These are phyloP conservation scores for Sinocyclocheilus grahami DNA, from an alignment of 2,113 vertebrate genomes.

Conservation along the genomic window DNA sequence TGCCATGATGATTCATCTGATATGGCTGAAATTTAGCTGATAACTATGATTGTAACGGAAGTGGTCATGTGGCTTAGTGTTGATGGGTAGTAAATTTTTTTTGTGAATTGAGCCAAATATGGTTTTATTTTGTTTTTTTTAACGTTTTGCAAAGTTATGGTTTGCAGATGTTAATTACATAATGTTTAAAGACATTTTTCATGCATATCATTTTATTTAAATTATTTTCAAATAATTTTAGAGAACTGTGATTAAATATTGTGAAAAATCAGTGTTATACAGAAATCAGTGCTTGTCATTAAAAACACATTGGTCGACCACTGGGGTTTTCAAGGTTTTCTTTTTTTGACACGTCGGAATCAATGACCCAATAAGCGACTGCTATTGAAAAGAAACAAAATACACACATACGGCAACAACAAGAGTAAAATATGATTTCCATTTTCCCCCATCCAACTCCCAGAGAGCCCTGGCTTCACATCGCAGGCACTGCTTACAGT, in stretches of 20 bases:
- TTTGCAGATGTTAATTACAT: too few species aligned
- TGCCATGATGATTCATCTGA: background rate
- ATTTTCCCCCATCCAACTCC: conserved; percentile 33
- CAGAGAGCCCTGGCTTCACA: conserved; percentile 72
- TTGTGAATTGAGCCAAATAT: too few species aligned
- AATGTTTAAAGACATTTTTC: too few species aligned
- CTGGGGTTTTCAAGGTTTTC: background rate
- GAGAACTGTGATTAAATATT: background rate
- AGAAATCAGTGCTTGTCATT: background rate
- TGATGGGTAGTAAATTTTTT: too few species aligned
- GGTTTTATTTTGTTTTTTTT: too few species aligned
- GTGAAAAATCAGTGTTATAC: background rate
- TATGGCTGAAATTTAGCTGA: too few species aligned
- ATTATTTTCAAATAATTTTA: background rate
- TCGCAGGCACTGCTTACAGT: conserved; percentile 84
- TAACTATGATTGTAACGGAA: background rate
- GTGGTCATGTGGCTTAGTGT: background rate
- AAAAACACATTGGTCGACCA: background rate
- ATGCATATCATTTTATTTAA: too few species aligned
- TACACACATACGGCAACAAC: conserved; percentile 30
- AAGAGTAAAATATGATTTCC: conserved; percentile 48
- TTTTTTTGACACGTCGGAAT: background rate
- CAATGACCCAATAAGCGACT: conserved; percentile 25
- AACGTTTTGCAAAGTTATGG: too few species aligned
- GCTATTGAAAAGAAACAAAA: conserved; percentile 27